Evolutionary conservation across 2,113 vertebrate genomes (phyloP).

Genomic region (Agelaius tricolor): DNA sequence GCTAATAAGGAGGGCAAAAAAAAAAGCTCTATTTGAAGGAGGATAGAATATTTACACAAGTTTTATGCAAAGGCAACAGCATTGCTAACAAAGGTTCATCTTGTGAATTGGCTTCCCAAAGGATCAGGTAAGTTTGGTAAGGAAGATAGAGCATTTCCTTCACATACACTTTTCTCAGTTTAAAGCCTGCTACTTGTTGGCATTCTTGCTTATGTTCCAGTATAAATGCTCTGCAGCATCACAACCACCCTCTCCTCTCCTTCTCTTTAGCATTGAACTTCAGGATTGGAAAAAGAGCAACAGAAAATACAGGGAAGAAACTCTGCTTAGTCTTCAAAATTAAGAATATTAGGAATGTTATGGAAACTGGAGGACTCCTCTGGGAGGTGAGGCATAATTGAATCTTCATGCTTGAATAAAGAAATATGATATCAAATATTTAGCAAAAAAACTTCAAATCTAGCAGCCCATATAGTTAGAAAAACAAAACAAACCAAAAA

Average conservation of each 20-base stretch:
- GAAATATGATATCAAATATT: slow-evolving; percentile 12
- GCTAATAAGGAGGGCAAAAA: accelerated
- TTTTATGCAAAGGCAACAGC: not conserved
- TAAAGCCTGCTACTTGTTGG: not conserved
- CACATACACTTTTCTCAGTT: not conserved
- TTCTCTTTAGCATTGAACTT: not conserved
- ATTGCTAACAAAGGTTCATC: not conserved
- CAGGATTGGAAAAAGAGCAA: not conserved
- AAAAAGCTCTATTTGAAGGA: not conserved
- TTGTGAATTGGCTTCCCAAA: not conserved
- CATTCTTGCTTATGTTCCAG: not conserved
- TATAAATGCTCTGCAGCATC: not conserved
- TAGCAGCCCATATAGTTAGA: not conserved
- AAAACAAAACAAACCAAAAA: not conserved
- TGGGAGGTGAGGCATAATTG: slow-evolving; percentile 22
- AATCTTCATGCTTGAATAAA: slow-evolving; percentile 40
- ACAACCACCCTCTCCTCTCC: not conserved
- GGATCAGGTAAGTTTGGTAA: not conserved
- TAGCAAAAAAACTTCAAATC: not conserved
- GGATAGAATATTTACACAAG: not conserved
- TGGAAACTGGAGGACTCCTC: slow-evolving; percentile 26
- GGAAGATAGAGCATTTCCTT: not conserved
- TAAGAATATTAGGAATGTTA: slow-evolving; percentile 25
- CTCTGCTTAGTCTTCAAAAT: slow-evolving; percentile 30
- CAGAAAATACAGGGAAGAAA: slow-evolving; percentile 30